These are phyloP conservation scores for Hemicentrotus pulcherrimus DNA, from an alignment of 35 echinoderm and acorn worm genomes.

Conservation along the genomic window DNA sequence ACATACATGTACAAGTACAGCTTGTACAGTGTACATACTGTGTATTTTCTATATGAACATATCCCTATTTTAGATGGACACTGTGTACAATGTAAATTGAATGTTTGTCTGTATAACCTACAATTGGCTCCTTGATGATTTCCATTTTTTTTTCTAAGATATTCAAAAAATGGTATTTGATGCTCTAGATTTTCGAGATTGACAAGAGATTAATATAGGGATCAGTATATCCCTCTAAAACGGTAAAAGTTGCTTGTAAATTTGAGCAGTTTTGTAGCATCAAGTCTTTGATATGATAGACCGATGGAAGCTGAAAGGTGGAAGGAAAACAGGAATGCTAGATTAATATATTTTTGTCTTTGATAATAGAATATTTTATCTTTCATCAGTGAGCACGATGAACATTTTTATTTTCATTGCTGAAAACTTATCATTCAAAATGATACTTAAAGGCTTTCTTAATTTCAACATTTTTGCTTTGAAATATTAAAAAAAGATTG, in stretches of 20 bases:
- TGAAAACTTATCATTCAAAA: neutral
- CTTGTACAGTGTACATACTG: slow-evolving; percentile 21
- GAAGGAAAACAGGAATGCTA: neutral
- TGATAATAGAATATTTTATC: neutral
- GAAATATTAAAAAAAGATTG: neutral
- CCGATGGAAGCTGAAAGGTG: neutral
- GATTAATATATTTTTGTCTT: neutral
- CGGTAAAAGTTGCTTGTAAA: neutral
- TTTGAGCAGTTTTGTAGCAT: neutral
- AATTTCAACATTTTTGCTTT: neutral
- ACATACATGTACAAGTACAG: neutral
- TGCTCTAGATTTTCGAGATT: neutral
- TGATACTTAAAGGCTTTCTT: neutral
- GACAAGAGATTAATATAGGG: neutral
- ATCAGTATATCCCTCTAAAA: neutral
- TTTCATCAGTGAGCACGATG: neutral
- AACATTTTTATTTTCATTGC: neutral
- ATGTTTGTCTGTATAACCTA: neutral
- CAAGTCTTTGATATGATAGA: neutral
- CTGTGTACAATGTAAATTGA: neutral
- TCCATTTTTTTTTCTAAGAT: neutral
- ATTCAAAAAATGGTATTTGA: neutral
- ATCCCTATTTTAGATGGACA: slow-evolving; percentile 31
- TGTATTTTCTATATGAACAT: slow-evolving; percentile 36
- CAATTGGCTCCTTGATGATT: neutral